Evolutionary conservation across 2,888 invertebrate species (phyloP), one percentile per base, ranked within the genome.

Genomic region (Seladonia tumulorum): DNA sequence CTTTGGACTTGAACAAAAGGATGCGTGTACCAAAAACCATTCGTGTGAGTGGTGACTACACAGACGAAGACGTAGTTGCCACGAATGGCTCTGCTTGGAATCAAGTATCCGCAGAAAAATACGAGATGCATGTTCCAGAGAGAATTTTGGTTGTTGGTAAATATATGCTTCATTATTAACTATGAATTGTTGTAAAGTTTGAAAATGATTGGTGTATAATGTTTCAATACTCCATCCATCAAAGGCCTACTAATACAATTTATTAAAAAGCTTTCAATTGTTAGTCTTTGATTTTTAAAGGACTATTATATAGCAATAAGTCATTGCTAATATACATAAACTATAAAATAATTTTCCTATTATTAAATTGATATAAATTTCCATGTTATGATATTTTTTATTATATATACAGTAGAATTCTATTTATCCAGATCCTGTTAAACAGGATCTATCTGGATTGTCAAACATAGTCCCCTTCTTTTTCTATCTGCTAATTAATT

Each of bases 41-140:
- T 86, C 96, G 97, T 95, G 97, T 98, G 81, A 97, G 96, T 89
- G 97, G 97, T 22, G 97, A 97, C 92, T 96, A 95, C 90, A 96
- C 96, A 39, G 96, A 97, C 79, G 97, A 97, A 78, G 94, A 95
- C 72, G 95, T 96, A 14, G 96, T 97, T 94, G 97, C 97, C 88
- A 95, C 96, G 79, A 96, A 96, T 87, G 95, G 95, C 86, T 96
- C 94, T 70, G 91, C 96, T 68, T 97, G 97, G 97, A 96, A 96
- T 85, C 96, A 96, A 92, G 78, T 93, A 5, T 79, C 90, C 18
- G 90, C 91, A 78, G 98, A 98, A 91, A 97, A 97, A 95, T 97
- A 98, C 94, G 97, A 97, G 91, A 99, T 99, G 99, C 97, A 97
- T 93, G 99, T 99, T 60, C 99, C 99, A 4, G 99, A 99, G 93